Conservation (phyloP, 2,888 invertebrate species). For the Drosophila macrospina region DNA sequence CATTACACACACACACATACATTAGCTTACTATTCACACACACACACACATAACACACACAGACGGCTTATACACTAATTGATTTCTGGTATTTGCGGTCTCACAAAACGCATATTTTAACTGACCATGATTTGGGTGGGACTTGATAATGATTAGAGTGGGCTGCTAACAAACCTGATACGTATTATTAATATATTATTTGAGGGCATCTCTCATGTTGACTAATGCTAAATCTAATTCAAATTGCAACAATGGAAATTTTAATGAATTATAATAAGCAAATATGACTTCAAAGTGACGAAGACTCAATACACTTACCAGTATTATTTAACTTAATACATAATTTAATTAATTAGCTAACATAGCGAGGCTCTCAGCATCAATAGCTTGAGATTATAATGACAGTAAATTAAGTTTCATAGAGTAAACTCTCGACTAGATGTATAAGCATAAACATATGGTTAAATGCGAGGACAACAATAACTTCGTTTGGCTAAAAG, state of each 20-base stretch:
- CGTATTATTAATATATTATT: slow-evolving; percentile 41
- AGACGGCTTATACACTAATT: slow-evolving; percentile 45
- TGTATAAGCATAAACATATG: slow-evolving; percentile 16
- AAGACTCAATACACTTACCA: slow-evolving; percentile 1
- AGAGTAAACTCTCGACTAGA: neutral
- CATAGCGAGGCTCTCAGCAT: too few species aligned
- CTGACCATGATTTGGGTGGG: slow-evolving; percentile 29
- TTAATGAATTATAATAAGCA: slow-evolving; percentile 1
- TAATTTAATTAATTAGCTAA: too few species aligned
- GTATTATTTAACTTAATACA: too few species aligned
- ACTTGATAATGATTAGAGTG: slow-evolving; percentile 24
- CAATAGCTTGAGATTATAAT: neutral
- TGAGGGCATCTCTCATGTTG: slow-evolving; percentile 4
- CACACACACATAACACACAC: neutral
- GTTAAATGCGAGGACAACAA: slow-evolving; percentile 41
- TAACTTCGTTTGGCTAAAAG: slow-evolving; percentile 75
- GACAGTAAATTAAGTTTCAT: neutral
- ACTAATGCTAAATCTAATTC: slow-evolving; percentile 24
- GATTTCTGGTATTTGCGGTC: slow-evolving; percentile 56
- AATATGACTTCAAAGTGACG: neutral
- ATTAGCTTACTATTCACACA: slow-evolving; percentile 36
- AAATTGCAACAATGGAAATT: slow-evolving; percentile 15
- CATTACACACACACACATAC: slow-evolving; percentile 42
- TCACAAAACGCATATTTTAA: slow-evolving; percentile 36
- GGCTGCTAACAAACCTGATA: slow-evolving; percentile 28